A percentile compares a stretch with the other conserved stretches of the same genome.
Conservation (phyloP, 2,797 vertebrate species). For the Channa striata region DNA sequence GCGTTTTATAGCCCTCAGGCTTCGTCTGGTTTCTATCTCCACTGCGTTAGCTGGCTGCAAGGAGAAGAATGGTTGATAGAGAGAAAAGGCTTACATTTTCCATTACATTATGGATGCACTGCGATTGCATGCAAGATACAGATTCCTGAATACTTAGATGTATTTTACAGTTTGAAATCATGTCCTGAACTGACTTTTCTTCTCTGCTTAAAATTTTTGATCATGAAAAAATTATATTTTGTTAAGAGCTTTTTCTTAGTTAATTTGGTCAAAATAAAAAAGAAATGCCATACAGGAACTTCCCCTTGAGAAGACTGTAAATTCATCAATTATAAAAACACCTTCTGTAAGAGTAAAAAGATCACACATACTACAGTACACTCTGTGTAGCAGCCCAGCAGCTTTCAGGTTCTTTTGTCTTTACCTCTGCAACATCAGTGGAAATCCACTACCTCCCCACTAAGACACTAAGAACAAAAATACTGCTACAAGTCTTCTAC, state of each 20-base stretch:
- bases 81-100: slow-evolving; percentile 53
- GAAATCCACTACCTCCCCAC: slow-evolving; percentile 23
- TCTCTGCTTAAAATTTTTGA: neutral
- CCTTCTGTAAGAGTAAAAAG: neutral
- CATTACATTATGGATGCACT: slow-evolving; percentile 54
- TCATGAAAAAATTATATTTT: slow-evolving; percentile 15
- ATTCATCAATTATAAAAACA: neutral
- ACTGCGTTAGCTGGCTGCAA: slow-evolving; percentile 57
- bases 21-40: slow-evolving; percentile 71
- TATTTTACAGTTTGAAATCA: slow-evolving; percentile 18
- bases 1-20: slow-evolving; percentile 71
- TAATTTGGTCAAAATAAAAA: slow-evolving; percentile 8
- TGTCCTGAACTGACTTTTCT: slow-evolving; percentile 7
- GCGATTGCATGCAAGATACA: slow-evolving; percentile 42
- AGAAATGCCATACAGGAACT: neutral
- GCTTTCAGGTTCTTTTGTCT: slow-evolving; percentile 32
- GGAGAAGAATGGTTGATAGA: slow-evolving; percentile 62
- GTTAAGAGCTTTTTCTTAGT: neutral
- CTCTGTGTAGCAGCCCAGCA: slow-evolving; percentile 5
- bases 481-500: slow-evolving; percentile 8
- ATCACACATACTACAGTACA: neutral
- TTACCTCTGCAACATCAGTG: slow-evolving; percentile 15
- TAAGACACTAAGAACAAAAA: slow-evolving; percentile 28
- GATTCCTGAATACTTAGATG: slow-evolving; percentile 33
- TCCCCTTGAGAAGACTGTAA: neutral